phyloP scores from a whole-genome alignment of 2,113 vertebrate species.

The Cyprinus carpio region DNA sequence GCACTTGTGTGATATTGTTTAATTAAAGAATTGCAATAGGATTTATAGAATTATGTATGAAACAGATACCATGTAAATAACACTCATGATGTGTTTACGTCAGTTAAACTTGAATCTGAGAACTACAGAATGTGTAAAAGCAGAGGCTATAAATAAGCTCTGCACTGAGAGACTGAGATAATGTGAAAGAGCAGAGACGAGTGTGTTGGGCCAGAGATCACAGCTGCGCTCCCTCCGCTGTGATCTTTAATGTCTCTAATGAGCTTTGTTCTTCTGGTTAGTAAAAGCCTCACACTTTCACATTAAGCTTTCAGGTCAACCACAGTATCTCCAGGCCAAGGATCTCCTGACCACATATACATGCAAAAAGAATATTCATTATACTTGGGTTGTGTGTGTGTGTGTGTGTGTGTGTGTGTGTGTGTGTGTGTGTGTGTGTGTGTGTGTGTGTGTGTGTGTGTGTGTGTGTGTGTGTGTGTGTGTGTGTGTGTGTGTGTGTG shows the following conservation, averaged over 20 bases:
- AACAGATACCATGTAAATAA: not conserved
- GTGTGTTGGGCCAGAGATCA: constrained; percentile 15
- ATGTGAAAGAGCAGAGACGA: constrained; percentile 17
- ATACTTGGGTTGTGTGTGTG: not conserved
- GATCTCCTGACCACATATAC: not conserved
- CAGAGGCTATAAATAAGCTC: not conserved
- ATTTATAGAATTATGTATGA: not conserved
- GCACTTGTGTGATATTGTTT: not conserved
- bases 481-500: not conserved
- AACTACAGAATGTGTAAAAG: not conserved
- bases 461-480: not conserved
- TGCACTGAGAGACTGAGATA: not conserved
- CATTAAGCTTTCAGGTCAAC: constrained; percentile 8
- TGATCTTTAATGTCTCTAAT: constrained; percentile 34
- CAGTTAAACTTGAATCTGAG: not conserved
- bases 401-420: not conserved
- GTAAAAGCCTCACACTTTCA: constrained; percentile 31
- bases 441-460: not conserved
- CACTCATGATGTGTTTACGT: not conserved
- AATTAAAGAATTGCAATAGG: not conserved
- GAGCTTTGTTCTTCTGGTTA: constrained; percentile 35
- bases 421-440: not conserved
- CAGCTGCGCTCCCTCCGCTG: not conserved
- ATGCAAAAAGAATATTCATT: constrained; percentile 25
- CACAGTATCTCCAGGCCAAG: constrained; percentile 13